Evolutionary conservation across 2,113 vertebrate genomes (phyloP).

Genomic region (Larimichthys polyactis): DNA sequence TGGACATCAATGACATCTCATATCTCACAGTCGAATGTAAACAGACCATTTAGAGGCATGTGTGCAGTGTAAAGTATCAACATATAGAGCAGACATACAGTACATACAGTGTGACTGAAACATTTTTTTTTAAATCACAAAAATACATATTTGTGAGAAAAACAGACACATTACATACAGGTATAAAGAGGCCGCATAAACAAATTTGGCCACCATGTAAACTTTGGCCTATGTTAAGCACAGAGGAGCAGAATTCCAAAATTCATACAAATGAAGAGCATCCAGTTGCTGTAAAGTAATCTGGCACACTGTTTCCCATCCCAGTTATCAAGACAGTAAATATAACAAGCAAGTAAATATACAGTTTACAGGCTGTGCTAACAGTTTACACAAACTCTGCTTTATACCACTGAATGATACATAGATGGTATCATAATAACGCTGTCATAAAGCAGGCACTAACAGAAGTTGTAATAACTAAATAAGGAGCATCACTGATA

Average conservation of each 20-base stretch:
- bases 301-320: neutral
- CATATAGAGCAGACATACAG: no score
- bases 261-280: neutral
- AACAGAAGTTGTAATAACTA: neutral
- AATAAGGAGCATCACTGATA: conserved; percentile 33
- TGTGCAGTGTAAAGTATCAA: no score
- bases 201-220: neutral
- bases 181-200: neutral
- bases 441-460: neutral
- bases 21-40: no score
- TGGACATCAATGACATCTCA: no score
- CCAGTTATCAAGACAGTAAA: neutral
- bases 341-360: neutral
- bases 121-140: no score
- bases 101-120: no score
- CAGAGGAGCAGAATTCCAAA: neutral
- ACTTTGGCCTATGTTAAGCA: no score
- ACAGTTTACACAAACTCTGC: neutral
- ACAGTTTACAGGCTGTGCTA: neutral
- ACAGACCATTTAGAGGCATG: no score
- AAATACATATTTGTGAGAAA: no score
- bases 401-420: neutral
- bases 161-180: neutral
- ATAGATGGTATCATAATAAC: conserved; percentile 4
- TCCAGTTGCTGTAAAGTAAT: neutral